These are phyloP conservation scores for Malthinus seriepunctatus DNA, from an alignment of 2,888 invertebrate species.

Conservation along the genomic window DNA sequence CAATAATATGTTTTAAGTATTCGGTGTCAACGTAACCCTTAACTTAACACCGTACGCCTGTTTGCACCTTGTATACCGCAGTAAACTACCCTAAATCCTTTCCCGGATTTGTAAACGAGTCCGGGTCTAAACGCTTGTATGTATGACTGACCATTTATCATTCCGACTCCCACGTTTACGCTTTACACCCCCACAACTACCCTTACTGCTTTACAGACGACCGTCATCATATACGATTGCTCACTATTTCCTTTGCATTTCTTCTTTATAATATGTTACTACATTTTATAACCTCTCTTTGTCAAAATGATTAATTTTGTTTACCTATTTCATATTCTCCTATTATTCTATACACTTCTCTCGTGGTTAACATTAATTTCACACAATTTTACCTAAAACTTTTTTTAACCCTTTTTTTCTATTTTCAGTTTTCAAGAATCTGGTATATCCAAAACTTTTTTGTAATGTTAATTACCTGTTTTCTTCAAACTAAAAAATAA, in stretches of 20 bases:
- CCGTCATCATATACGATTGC: constrained; percentile 37
- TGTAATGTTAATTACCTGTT: too few relatives aligned
- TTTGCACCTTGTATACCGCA: constrained; percentile 47
- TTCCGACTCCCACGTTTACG: constrained; percentile 47
- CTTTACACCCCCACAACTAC: constrained; percentile 25
- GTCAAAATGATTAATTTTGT: constrained; percentile 4
- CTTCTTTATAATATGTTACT: constrained; percentile 32
- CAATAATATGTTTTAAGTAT: constrained; percentile 33
- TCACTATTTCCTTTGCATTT: constrained; percentile 37
- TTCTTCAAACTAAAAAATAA: too few relatives aligned
- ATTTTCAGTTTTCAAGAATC: too few relatives aligned
- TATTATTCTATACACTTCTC: too few relatives aligned
- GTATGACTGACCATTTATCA: constrained; percentile 57
- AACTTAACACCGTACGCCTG: constrained; percentile 28
- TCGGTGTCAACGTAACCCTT: constrained; percentile 7
- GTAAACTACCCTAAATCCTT: constrained; percentile 53
- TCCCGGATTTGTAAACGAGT: constrained; percentile 55
- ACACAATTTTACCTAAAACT: too few relatives aligned
- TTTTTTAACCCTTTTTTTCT: too few relatives aligned
- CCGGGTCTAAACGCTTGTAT: constrained; percentile 52
- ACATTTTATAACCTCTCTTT: constrained; percentile 33
- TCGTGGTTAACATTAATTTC: too few relatives aligned
- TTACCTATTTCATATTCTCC: too few relatives aligned
- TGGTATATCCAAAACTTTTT: too few relatives aligned
- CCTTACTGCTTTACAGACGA: constrained; percentile 29